Percentiles rank a stretch among this genome's conserved stretches.
Conservation (phyloP, 2,888 invertebrate species). For the Tachystola acroxantha region DNA sequence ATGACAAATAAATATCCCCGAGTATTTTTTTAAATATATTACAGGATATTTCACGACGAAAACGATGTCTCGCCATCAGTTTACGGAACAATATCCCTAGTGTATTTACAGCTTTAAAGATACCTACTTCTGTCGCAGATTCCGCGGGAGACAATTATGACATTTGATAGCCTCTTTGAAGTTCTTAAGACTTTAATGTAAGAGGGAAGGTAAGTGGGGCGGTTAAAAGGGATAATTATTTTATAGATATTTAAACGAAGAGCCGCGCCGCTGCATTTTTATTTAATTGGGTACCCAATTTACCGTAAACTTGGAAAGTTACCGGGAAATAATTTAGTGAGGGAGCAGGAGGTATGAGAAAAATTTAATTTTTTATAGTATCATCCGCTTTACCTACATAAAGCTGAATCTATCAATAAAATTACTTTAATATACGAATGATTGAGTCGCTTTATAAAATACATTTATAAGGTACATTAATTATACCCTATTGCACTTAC, state of each 20-base stretch:
- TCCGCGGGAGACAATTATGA: constrained; percentile 39
- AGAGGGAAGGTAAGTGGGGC: constrained; percentile 19
- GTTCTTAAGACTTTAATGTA: constrained; percentile 29
- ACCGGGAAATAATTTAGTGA: not conserved
- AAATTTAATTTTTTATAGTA: too few species aligned
- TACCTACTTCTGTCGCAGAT: constrained; percentile 13
- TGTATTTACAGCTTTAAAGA: not conserved
- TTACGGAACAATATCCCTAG: not conserved
- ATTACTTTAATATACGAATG: too few species aligned
- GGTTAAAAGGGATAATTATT: constrained; percentile 29
- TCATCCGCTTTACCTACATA: too few species aligned
- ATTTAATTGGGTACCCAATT: constrained; percentile 8
- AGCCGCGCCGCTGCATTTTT: constrained; percentile 6
- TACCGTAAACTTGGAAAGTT: not conserved
- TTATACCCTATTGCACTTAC: too few species aligned
- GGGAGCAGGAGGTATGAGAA: not conserved
- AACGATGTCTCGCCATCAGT: too few species aligned
- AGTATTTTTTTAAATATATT: too few species aligned
- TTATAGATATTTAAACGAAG: constrained; percentile 26
- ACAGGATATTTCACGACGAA: too few species aligned
- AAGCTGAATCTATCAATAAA: too few species aligned
- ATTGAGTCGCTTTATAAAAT: too few species aligned
- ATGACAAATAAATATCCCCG: too few species aligned
- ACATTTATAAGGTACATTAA: too few species aligned
- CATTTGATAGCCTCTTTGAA: constrained; percentile 38